Evolutionary conservation across 2,888 invertebrate genomes (phyloP), one percentile per base, ranked within the genome.

Genomic region (Thereva unica): DNA sequence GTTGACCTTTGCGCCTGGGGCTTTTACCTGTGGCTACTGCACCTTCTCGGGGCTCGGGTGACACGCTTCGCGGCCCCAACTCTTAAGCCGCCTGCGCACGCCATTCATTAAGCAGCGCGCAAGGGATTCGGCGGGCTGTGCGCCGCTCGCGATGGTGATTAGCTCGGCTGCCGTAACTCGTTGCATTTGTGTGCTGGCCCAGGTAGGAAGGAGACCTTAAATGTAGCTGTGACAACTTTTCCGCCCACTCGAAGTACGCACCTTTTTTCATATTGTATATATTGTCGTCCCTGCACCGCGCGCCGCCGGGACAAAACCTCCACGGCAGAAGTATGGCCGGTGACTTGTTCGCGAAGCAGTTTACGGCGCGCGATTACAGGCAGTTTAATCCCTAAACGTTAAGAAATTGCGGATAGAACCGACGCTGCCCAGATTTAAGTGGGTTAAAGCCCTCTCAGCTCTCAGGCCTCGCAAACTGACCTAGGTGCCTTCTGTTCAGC

Each of bases 141-240:
- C 1, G 37, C n/a, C 10, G 56, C 35, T 49, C 61, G 61, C 37
- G 57, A 41, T 50, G 8, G 61, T 50, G 45, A 61, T 41, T 61
- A 50, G 50, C 50, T 23, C 61, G 50, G 61, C 61, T 61, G 61
- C 50, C 50, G 61, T 34, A 61, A 10, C 34, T 42, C 9, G 50
- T 41, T 45, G 23, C 23, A 23, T 38, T 40, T 50, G 50, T 12
- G 45, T 49, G 61, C 50, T 23, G 7, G 41, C 50, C 61, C 41
- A 50, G 61, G 61, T 23, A 40, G 40, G 41, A 49, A 50, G 40
- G 42, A 50, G 49, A 61, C 61, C 61, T 61, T 61, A 61, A 61
- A 50, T 50, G 61, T 50, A 61, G 34, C 42, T 40, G 50, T 41
- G 38, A 45, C 45, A 47, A 35, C 37, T 35, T 59, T 50, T 49